Base-by-base conservation (phyloP, 2,113 vertebrate species). In the Halcyon malimbica region DNA sequence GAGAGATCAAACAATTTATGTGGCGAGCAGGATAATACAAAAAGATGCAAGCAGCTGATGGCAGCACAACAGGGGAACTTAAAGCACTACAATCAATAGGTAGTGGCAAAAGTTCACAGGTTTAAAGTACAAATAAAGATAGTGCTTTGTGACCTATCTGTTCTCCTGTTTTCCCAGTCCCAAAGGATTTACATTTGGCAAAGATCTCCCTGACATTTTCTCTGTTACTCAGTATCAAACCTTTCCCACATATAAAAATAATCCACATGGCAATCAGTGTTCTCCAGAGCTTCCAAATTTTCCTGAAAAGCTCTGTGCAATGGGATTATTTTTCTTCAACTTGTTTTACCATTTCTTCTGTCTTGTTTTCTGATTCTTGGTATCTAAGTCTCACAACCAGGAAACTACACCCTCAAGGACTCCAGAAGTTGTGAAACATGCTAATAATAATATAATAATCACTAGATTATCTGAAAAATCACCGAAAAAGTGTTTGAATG, bases 1-100 rank as follows among this genome's bases (percentile, higher is more conserved):
- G 88, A 65, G 54, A 90, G 78, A 95, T 94, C 81, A 94, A 96
- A 94, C 44, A 84, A 91, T 79, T 84, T 70, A 80, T 83, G 81
- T 94, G 95, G 89, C 84, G 95, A 85, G 85, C 37, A 83, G 74
- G n/a, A 83, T 80, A 93, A 95, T 48, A 78, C 48, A 83, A 80
- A 76, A 78, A 89, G 93, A 85, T 83, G 87, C 70, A 78, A 95
- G 81, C 70, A 75, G 77, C 68, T 77, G 83, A 84, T 75, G 91
- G 81, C 86, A 92, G 69, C 60, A 73, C 65, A 86, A 82, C 68
- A 90, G 73, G 53, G 60, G 86, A 84, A 74, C 39, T 75, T 57
- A 71, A 91, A 91, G 63, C 53, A 44, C 42, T 59, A n/a, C 77
- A 64, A 91, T 88, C 78, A 92, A 90, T 83, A 92, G 48, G 51